Conservation (phyloP, 2,113 vertebrate species). For the Nothocercus julius region DNA sequence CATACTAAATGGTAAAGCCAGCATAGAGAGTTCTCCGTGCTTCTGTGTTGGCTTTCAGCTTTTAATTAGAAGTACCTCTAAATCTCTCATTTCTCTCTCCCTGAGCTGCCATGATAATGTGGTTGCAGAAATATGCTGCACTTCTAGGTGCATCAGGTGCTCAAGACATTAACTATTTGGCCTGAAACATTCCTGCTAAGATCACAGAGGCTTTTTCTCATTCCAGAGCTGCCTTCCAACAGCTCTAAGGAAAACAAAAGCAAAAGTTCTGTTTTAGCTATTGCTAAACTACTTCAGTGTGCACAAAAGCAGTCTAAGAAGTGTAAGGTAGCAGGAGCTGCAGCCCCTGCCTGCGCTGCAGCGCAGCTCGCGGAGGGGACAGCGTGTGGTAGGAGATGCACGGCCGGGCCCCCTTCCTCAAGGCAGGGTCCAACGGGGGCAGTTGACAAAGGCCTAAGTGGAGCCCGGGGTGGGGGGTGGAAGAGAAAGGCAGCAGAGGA, state of each 20-base stretch:
- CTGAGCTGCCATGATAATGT: background rate
- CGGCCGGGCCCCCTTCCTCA: constrained; percentile 69
- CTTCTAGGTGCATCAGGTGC: background rate
- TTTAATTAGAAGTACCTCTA: background rate
- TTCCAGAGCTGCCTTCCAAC: background rate
- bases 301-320: background rate
- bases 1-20: background rate
- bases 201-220: background rate
- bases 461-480: constrained; percentile 81
- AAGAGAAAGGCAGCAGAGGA: background rate
- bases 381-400: constrained; percentile 78
- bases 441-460: constrained; percentile 85
- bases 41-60: background rate
- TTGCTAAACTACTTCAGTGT: background rate
- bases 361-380: constrained; percentile 85
- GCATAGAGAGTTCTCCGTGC: accelerated
- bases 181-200: background rate
- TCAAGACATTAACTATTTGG: background rate
- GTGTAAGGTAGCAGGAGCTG: constrained; percentile 75
- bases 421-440: constrained; percentile 64
- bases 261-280: accelerated
- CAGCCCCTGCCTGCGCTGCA: constrained; percentile 82
- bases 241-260: background rate
- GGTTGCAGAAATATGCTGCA: background rate
- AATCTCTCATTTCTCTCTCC: background rate